A percentile compares a stretch with the other conserved stretches of the same genome.
Conservation (phyloP, 2,113 vertebrate genomes). For the Dolichotis patagonum region DNA sequence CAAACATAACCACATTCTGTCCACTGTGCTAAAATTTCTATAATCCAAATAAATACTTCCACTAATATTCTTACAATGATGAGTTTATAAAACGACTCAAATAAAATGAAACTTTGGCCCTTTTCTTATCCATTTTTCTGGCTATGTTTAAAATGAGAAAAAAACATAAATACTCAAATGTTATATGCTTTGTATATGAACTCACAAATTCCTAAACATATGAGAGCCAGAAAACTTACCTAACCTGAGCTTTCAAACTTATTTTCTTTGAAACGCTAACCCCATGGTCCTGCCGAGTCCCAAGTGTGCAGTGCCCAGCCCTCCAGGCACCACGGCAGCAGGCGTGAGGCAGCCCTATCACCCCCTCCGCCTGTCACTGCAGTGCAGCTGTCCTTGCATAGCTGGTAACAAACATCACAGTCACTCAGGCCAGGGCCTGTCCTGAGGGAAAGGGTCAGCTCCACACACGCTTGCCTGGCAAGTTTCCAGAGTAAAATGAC, state of each 20-base stretch:
- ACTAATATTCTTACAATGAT: conserved; percentile 68
- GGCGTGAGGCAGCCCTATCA: background rate
- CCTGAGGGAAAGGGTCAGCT: background rate
- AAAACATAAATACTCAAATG: background rate
- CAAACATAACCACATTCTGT: conserved; percentile 86
- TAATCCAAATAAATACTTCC: conserved; percentile 54
- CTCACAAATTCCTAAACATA: background rate
- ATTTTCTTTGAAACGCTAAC: background rate
- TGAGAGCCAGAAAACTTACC: background rate
- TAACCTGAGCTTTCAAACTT: background rate
- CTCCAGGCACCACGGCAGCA: background rate
- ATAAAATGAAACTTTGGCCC: conserved; percentile 25
- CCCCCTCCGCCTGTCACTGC: background rate
- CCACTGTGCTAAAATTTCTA: conserved; percentile 79
- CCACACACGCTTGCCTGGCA: background rate
- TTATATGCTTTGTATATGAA: background rate
- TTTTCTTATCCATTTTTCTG: conserved; percentile 73
- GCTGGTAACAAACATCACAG: background rate
- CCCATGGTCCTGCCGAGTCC: background rate
- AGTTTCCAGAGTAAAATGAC: background rate
- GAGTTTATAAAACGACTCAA: background rate
- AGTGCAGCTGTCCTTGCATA: background rate
- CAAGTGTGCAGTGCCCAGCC: background rate
- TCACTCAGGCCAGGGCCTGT: background rate
- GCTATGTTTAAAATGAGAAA: background rate